These are phyloP conservation scores for Stenoptilia bipunctidactyla DNA, from an alignment of 2,888 invertebrate genomes.

Conservation along the genomic window DNA sequence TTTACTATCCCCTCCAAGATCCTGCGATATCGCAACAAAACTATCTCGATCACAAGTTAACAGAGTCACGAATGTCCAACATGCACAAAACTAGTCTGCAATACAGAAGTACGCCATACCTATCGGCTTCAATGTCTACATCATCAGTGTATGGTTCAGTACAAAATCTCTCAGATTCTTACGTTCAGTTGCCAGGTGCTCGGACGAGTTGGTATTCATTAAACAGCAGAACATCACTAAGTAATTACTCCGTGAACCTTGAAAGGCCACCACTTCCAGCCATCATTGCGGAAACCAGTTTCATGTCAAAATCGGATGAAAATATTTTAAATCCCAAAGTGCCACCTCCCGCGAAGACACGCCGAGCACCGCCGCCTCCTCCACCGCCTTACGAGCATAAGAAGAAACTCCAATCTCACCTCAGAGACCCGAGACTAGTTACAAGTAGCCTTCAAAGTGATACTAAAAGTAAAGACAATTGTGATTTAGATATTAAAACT, in stretches of 20 bases:
- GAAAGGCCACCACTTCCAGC: slow-evolving; percentile 77
- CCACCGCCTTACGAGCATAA: slow-evolving; percentile 66
- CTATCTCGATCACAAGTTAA: slow-evolving; percentile 89
- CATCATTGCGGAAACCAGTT: slow-evolving; percentile 62
- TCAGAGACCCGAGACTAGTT: slow-evolving; percentile 36
- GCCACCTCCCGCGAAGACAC: slow-evolving; percentile 61
- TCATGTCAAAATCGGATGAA: slow-evolving; percentile 83
- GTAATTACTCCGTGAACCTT: slow-evolving; percentile 74
- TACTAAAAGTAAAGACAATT: slow-evolving; percentile 54
- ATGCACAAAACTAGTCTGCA: slow-evolving; percentile 80
- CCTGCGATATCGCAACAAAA: slow-evolving; percentile 92
- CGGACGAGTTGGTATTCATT: slow-evolving; percentile 76
- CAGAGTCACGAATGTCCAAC: slow-evolving; percentile 75
- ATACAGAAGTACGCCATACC: slow-evolving; percentile 86
- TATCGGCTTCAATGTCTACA: slow-evolving; percentile 76
- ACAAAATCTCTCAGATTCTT: slow-evolving; percentile 83
- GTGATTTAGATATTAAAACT: slow-evolving; percentile 81
- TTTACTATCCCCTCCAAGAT: slow-evolving; percentile 91
- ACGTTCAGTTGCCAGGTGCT: slow-evolving; percentile 75
- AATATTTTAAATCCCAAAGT: slow-evolving; percentile 77
- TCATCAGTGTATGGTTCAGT: slow-evolving; percentile 83
- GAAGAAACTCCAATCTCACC: slow-evolving; percentile 69
- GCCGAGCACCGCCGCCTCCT: slow-evolving; percentile 68
- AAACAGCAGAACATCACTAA: slow-evolving; percentile 69
- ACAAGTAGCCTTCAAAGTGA: slow-evolving; percentile 35